A percentile compares a stretch with the other conserved stretches of the same genome.
These are phyloP conservation scores for Oreohelix idahoensis DNA, from an alignment of 1,140 invertebrate species.

Conservation along the genomic window DNA sequence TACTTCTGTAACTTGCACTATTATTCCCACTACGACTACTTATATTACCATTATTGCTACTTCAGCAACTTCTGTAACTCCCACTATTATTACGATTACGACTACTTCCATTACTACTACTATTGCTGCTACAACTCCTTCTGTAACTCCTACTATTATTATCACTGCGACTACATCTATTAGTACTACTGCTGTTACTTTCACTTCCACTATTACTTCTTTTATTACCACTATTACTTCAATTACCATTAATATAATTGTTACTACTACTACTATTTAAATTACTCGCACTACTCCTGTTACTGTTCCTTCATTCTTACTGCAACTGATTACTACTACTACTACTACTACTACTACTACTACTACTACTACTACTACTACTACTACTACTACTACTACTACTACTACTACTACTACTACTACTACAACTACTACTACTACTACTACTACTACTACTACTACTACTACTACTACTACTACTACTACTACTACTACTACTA, in stretches of 20 bases:
- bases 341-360: neutral
- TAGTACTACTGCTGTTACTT: neutral
- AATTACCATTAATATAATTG: neutral
- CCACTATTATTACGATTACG: neutral
- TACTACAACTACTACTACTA: neutral
- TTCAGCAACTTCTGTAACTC: neutral
- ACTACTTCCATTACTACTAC: neutral
- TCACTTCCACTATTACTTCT: neutral
- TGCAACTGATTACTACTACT: neutral
- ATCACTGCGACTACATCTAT: neutral
- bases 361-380: neutral
- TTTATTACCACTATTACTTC: neutral
- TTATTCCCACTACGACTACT: neutral
- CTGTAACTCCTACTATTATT: neutral
- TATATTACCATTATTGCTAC: neutral
- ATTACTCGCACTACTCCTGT: constrained; percentile 10
- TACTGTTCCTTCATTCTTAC: neutral
- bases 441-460: constrained; percentile 10
- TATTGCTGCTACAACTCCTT: neutral
- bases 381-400: constrained; percentile 7
- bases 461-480: constrained; percentile 28
- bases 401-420: neutral
- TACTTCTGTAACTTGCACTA: neutral
- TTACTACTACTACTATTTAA: neutral
- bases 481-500: too few species aligned